These are phyloP conservation scores for Phenganax marumi DNA, from an alignment of 92 coral and sea anemone species.

Conservation along the genomic window DNA sequence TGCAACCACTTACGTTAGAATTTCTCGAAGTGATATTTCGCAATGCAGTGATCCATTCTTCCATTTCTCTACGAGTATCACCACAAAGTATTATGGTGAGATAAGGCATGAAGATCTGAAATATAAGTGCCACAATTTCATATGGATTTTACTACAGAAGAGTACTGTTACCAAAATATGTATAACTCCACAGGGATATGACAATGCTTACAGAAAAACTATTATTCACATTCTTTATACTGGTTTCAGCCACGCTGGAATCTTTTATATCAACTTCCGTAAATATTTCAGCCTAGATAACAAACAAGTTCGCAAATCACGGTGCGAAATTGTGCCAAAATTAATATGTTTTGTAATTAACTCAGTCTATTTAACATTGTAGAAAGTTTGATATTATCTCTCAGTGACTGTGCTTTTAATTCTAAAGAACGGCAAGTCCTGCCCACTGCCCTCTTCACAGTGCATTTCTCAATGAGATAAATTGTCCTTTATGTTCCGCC, in stretches of 20 bases:
- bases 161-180: too few species aligned
- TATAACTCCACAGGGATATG: too few species aligned
- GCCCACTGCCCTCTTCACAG: too few species aligned
- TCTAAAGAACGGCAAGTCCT: too few species aligned
- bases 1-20: slow-evolving; percentile 28
- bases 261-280: slow-evolving; percentile 92
- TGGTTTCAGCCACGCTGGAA: slow-evolving; percentile 88
- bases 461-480: too few species aligned
- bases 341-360: too few species aligned
- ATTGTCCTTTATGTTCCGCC: too few species aligned
- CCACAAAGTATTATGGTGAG: slow-evolving; percentile 85
- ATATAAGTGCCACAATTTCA: slow-evolving; percentile 2
- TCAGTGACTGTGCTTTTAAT: too few species aligned
- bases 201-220: slow-evolving; percentile 77
- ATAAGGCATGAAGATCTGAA: slow-evolving; percentile 85
- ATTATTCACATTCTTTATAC: slow-evolving; percentile 86
- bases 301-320: slow-evolving; percentile 1
- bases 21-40: slow-evolving; percentile 25
- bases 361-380: too few species aligned
- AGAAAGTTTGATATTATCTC: too few species aligned
- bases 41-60: slow-evolving; percentile 77
- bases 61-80: slow-evolving; percentile 92
- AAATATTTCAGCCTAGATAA: slow-evolving; percentile 76
- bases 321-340: background rate
- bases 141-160: too few species aligned